Evolutionary conservation across 2,888 invertebrate species (phyloP), one percentile per base, ranked within the genome.

Genomic region (Eupeodes luniger): DNA sequence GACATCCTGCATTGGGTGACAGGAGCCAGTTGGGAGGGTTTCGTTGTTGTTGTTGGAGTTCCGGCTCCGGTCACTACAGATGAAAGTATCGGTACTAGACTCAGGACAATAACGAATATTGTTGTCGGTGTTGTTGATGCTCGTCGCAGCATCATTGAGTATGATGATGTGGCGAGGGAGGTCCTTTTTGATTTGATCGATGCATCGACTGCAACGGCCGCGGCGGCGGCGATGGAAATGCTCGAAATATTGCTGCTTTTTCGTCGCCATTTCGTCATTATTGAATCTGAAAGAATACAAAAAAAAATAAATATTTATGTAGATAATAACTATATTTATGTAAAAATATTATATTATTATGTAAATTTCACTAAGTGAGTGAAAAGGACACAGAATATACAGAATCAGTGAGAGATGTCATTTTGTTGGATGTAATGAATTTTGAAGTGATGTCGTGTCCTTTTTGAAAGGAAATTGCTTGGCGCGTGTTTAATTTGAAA

Each of bases 201-300:
- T 67, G 88, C 85, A 69, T 77, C 75, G 83, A 27, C 27, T 27
- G 27, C 27, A 27, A 27, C 27, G 27, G 2, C 27, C 1, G 2
- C 27, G 27, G 2, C 27, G 27, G 2, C 3, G 27, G 3, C 27
- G 27, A 85, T 81, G 75, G 84, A 81, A 61, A 92, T 91, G 90
- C 91, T 92, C 91, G 91, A 92, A 91, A 91, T 92, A 91, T 93
- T 92, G 91, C 91, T 92, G 91, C 91, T 91, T 92, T 93, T 93
- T 89, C 92, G 92, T 86, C 93, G 92, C 93, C 93, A 93, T 93
- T 92, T 93, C 91, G 92, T 91, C 93, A 93, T 93, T 91, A 91
- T 92, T 91, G 90, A 89, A 90, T 91, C 93, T 93, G 91, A 7
- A 91, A 92, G 70, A n/a, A 67, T 55, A 62, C 67, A 62, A 62